Evolutionary conservation across 2,888 invertebrate genomes (phyloP), one percentile per base, ranked within the genome.

Genomic region (Tuta absoluta): DNA sequence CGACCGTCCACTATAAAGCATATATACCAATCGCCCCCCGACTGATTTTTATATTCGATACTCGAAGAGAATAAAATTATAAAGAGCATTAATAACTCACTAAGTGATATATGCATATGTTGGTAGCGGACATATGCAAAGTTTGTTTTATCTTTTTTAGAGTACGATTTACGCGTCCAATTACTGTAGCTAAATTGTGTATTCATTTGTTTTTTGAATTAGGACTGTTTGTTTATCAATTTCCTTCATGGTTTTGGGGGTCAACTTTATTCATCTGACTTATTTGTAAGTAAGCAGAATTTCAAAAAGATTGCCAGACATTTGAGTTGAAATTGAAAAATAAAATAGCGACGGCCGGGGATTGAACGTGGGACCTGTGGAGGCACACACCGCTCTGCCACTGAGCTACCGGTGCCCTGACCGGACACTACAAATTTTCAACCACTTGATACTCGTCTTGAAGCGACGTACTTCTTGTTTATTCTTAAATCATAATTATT

Each of bases 11-110:
- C 79, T 78, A 86, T 88, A 87, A 88, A 87, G 75, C 79, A 86
- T 79, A 86, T 79, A 67, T 67, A 71, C 71, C 72, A 73, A 71
- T 71, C 72, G 72, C 87, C 90, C 91, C 91, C 91, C 91, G 75
- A 89, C 86, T 79, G 91, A 79, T 86, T 90, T 89, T 90, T 89
- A 89, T 90, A 87, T 84, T 86, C 81, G 79, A 82, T 80, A 78
- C 80, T 76, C 76, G 76, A 80, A 79, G 84, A 79, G 88, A 85
- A 89, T 90, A 89, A 89, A 85, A 88, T 89, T 88, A 88, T 87
- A 86, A 79, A 78, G 75, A 67, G 78, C 78, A 79, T 83, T 82
- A 83, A 88, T 89, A 89, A 87, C 82, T 89, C 87, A 86, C 74
- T 75, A 73, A 75, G 75, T 85, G 86, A 87, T 86, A 82, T 85